Percentiles rank a stretch among this genome's conserved stretches.
phyloP scores from a whole-genome alignment of 1,140 invertebrate species.

The Carposina sasakii region DNA sequence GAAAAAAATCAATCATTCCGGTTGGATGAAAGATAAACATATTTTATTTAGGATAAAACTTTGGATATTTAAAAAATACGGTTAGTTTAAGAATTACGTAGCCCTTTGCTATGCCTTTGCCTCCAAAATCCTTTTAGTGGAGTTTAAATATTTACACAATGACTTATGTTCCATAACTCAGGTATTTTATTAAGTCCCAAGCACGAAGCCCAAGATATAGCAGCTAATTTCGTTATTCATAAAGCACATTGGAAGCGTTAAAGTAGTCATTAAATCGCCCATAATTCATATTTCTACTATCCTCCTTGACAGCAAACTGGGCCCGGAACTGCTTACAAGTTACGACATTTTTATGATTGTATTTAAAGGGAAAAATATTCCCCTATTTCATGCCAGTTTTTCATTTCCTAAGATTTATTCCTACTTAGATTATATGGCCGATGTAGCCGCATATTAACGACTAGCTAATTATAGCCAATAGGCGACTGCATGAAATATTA shows the following conservation, averaged over 20 bases:
- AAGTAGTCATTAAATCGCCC: conserved; percentile 63
- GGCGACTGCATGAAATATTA: conserved; percentile 37
- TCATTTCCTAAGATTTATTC: conserved; percentile 58
- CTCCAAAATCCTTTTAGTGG: no score
- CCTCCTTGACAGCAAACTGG: conserved; percentile 48
- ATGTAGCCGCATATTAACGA: conserved; percentile 56
- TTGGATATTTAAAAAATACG: no score
- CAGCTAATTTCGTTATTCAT: conserved; percentile 72
- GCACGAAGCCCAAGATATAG: conserved; percentile 65
- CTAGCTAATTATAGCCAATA: conserved; percentile 35
- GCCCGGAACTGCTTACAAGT: conserved; percentile 52
- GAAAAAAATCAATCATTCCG: no score
- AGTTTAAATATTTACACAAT: no score
- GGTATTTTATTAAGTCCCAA: conserved; percentile 62
- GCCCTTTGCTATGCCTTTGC: no score
- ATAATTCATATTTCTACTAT: conserved; percentile 66
- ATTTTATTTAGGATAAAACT: no score
- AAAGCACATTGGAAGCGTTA: conserved; percentile 70
- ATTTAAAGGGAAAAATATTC: conserved; percentile 59
- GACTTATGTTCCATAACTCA: no score
- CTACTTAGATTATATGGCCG: conserved; percentile 60
- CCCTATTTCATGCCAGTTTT: conserved; percentile 55
- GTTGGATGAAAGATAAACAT: no score
- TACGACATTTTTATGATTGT: conserved; percentile 56
- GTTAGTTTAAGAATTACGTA: no score